Base-by-base conservation (phyloP, 2,888 invertebrate genomes). In the Neria commutata region DNA sequence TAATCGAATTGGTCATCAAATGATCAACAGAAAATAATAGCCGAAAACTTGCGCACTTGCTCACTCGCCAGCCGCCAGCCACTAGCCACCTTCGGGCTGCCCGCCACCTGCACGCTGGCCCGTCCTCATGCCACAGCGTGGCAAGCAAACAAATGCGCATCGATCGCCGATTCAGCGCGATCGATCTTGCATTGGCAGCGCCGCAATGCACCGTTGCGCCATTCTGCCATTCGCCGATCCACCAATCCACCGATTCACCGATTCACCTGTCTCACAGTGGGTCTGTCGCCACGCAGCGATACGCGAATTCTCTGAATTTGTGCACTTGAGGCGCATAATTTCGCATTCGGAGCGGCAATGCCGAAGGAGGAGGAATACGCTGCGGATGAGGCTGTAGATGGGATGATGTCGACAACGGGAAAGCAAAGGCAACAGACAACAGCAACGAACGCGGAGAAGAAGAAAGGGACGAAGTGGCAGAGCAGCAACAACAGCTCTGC, bases 1-100 rank as follows among this genome's bases (percentile, higher is more conserved):
- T 73, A 73, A 73, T 73, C 75, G 73, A 72, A 72, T 70, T 73
- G 73, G 72, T 73, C 75, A 75, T 73, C 73, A 73, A 73, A 72
- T 73, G 72, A 68, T 67, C 72, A 72, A 47, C 37, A 56, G 34
- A 71, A 67, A 45, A 17, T 5, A 29, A 50, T 17, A 46, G 6
- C 4, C 14, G 23, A 46, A 19, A 19, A 46, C 23, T 8, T 10
- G 4, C n/a, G 46, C 4, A 19, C 29, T 6, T 29, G 11, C 11
- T 11, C 6, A 29, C 29, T 29, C n/a, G n/a, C n/a, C n/a, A n/a
- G n/a, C n/a, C n/a, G n/a, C n/a, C n/a, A n/a, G n/a, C n/a, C n/a
- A n/a, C n/a, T n/a, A n/a, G n/a, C n/a, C n/a, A n/a, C n/a, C n/a
- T n/a, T n/a, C n/a, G n/a, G n/a, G n/a, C n/a, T n/a, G n/a, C n/a